These are phyloP conservation scores for Hippotragus niger DNA, from an alignment of 2,113 vertebrate species.

Conservation along the genomic window DNA sequence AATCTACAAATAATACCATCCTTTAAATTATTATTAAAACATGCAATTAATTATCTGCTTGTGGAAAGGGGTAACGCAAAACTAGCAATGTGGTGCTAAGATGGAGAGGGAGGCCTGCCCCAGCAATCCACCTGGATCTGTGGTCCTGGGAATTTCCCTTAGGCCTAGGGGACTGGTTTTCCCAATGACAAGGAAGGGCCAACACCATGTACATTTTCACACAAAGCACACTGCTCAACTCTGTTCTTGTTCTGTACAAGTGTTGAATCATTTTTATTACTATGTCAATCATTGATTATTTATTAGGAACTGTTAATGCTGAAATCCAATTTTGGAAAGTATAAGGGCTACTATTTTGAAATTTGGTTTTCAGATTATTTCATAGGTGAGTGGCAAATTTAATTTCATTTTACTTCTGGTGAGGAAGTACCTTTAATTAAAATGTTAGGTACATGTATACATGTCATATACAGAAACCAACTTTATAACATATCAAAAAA, in stretches of 20 bases:
- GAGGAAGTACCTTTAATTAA: background rate
- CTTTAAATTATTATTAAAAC: background rate
- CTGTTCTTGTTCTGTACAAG: background rate
- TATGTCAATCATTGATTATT: background rate
- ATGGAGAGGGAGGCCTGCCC: background rate
- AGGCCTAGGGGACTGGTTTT: background rate
- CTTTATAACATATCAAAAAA: background rate
- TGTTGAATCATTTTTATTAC: background rate
- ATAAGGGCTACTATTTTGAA: background rate
- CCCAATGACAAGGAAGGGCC: background rate
- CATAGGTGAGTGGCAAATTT: background rate
- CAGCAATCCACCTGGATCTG: background rate
- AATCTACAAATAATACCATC: background rate
- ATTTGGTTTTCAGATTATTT: background rate
- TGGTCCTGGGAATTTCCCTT: background rate
- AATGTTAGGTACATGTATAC: background rate
- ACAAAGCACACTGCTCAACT: background rate
- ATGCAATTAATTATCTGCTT: background rate
- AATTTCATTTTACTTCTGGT: background rate
- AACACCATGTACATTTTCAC: background rate
- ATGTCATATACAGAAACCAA: background rate
- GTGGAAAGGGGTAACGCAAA: background rate
- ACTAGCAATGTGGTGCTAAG: background rate
- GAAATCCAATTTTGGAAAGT: background rate
- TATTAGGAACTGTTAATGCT: background rate